Evolutionary conservation across 2,113 vertebrate genomes (phyloP).

Genomic region (Alligator mississippiensis): DNA sequence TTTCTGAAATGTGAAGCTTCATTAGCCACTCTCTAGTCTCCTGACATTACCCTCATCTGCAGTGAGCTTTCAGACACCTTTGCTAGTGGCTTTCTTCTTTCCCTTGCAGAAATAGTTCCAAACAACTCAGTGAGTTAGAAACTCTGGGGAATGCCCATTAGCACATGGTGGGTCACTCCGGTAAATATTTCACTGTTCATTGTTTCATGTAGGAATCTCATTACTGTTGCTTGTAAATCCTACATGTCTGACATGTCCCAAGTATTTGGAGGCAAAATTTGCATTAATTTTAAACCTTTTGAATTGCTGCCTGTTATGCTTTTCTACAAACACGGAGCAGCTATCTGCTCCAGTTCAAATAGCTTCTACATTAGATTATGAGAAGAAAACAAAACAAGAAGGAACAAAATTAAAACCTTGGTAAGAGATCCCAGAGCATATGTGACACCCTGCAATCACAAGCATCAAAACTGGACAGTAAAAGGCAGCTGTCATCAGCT

Average conservation of each 20-base stretch:
- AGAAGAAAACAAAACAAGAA: conserved; percentile 21
- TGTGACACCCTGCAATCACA: rapidly evolving
- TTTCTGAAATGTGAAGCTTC: conserved; percentile 66
- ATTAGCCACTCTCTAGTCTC: conserved; percentile 57
- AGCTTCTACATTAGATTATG: not conserved
- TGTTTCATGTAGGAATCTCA: not conserved
- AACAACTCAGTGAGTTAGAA: conserved; percentile 25
- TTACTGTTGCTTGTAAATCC: conserved; percentile 20
- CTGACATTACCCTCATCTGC: conserved; percentile 43
- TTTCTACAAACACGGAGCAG: not conserved
- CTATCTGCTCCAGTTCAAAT: not conserved
- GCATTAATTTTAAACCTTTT: not conserved
- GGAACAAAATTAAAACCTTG: not conserved
- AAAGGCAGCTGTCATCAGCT: rapidly evolving
- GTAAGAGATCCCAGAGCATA: not conserved
- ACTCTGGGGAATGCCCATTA: conserved; percentile 59
- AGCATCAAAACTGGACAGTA: not conserved
- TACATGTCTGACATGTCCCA: not conserved
- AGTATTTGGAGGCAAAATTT: conserved; percentile 2
- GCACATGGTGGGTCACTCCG: not conserved
- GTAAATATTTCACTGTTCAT: conserved; percentile 17
- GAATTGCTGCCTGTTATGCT: not conserved
- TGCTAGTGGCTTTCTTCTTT: conserved; percentile 34
- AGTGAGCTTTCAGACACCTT: conserved; percentile 54
- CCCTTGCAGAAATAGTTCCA: conserved; percentile 32